phyloP scores from a whole-genome alignment of 2,888 invertebrate genomes.

The Tachina fera region DNA sequence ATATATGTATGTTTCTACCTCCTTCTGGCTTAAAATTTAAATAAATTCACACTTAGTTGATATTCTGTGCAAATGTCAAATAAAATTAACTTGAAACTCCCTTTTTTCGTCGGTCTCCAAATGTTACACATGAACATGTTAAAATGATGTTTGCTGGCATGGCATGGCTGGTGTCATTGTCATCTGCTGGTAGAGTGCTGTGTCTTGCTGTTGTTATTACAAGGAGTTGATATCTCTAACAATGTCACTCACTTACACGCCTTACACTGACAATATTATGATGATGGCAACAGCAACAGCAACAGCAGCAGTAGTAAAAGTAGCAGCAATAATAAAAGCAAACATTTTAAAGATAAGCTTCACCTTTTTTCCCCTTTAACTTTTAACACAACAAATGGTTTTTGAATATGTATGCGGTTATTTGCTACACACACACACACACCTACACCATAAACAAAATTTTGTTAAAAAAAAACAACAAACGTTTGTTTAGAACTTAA shows the following conservation, averaged over 20 bases:
- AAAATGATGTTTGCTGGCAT: constrained; percentile 37
- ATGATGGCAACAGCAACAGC: constrained; percentile 49
- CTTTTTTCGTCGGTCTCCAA: neutral
- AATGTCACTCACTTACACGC: constrained; percentile 70
- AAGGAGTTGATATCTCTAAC: constrained; percentile 65
- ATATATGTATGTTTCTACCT: neutral
- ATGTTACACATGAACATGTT: constrained; percentile 16
- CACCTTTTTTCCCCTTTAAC: constrained; percentile 14
- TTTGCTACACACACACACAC: neutral
- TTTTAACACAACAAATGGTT: neutral
- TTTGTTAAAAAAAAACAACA: neutral
- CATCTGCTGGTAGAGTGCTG: constrained; percentile 20
- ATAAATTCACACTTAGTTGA: constrained; percentile 1
- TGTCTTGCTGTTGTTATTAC: constrained; percentile 22
- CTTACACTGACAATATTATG: constrained; percentile 61
- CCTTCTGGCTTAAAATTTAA: constrained; percentile 5
- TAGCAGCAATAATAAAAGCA: constrained; percentile 35
- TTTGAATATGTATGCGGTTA: constrained; percentile 10
- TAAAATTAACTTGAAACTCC: constrained; percentile 25
- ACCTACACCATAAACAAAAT: constrained; percentile 12
- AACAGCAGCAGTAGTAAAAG: neutral
- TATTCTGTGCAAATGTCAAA: constrained; percentile 23
- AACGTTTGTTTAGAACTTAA: constrained; percentile 21
- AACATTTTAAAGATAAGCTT: constrained; percentile 64
- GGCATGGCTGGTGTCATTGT: constrained; percentile 48